Evolutionary conservation across 1,140 invertebrate species (phyloP).

Genomic region (Aphaenogaster ashmeadi): DNA sequence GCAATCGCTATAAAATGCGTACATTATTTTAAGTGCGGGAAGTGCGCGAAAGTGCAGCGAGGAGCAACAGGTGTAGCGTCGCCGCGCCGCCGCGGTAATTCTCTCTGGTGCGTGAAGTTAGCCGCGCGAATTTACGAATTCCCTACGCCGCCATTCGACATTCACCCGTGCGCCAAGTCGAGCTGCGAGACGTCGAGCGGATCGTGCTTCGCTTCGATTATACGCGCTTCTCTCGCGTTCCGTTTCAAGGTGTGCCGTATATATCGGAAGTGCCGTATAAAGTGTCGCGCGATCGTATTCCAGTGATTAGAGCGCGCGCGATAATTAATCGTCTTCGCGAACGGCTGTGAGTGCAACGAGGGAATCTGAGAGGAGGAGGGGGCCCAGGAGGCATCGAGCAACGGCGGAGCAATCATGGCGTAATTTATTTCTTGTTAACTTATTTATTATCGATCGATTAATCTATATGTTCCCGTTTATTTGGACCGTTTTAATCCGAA

Average conservation of each 20-base stretch:
- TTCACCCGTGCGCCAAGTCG: background rate
- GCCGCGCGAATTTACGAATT: background rate
- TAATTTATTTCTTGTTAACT: background rate
- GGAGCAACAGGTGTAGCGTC: conserved; percentile 17
- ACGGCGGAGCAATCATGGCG: background rate
- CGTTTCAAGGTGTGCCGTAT: background rate
- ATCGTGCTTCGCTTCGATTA: background rate
- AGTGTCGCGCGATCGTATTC: background rate
- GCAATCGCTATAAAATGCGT: background rate
- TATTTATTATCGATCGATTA: background rate
- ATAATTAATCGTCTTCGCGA: background rate
- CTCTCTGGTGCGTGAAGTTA: background rate
- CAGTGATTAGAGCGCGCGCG: background rate
- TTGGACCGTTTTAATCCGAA: background rate
- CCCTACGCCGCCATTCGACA: background rate
- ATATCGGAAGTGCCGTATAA: background rate
- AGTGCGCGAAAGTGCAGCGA: background rate
- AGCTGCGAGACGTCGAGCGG: background rate
- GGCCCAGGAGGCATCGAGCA: background rate
- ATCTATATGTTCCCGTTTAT: background rate
- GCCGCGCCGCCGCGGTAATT: background rate
- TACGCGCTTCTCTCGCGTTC: background rate
- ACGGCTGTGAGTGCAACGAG: background rate
- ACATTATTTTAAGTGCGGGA: background rate
- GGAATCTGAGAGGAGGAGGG: background rate